Evolutionary conservation across 1,140 invertebrate genomes (phyloP).

Genomic region (Elysia chlorotica): DNA sequence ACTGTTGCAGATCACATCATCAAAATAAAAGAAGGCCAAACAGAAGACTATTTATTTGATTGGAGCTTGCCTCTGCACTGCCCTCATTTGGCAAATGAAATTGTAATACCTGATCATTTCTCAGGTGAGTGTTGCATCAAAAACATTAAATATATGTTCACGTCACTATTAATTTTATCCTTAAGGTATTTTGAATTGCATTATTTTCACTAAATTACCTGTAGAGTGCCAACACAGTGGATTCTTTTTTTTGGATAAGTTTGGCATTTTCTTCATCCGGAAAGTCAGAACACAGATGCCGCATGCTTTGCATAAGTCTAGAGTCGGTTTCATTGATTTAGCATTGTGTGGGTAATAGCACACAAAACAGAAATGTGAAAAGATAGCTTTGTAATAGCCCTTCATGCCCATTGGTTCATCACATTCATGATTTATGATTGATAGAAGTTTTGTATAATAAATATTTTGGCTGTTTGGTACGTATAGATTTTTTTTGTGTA

Average conservation of each 20-base stretch:
- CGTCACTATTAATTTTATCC: not conserved
- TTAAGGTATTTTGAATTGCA: not conserved
- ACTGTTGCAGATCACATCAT: constrained; percentile 40
- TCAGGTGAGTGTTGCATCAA: constrained; percentile 28
- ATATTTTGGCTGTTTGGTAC: too few species aligned
- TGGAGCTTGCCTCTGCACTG: constrained; percentile 55
- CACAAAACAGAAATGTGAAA: too few species aligned
- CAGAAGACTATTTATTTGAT: constrained; percentile 51
- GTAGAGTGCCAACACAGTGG: not conserved
- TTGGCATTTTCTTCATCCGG: not conserved
- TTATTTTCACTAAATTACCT: not conserved
- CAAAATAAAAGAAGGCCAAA: constrained; percentile 8
- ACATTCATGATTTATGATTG: too few species aligned
- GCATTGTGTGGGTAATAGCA: too few species aligned
- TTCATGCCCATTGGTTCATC: too few species aligned
- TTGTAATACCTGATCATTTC: constrained; percentile 54
- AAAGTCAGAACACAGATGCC: not conserved
- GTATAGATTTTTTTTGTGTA: too few species aligned
- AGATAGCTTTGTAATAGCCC: too few species aligned
- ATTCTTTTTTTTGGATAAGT: not conserved
- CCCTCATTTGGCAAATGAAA: constrained; percentile 38
- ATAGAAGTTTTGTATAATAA: too few species aligned
- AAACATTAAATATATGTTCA: not conserved
- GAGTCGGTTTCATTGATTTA: too few species aligned
- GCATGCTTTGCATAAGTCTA: too few species aligned